Evolutionary conservation across 2,113 vertebrate genomes (phyloP), one percentile per base, ranked within the genome.

Genomic region (Craseonycteris thonglongyai): DNA sequence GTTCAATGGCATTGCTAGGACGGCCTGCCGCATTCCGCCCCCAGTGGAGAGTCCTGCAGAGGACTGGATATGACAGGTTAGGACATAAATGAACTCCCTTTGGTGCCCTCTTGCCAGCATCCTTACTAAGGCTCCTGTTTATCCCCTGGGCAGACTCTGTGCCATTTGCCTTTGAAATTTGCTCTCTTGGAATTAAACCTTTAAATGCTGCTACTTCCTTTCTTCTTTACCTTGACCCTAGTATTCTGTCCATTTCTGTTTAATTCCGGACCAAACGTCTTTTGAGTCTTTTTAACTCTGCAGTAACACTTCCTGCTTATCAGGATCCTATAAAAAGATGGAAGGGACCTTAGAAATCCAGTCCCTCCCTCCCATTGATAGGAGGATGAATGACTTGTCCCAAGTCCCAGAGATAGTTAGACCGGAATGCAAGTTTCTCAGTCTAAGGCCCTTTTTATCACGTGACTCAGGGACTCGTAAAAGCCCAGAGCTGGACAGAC

Each of bases 181-280:
- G 30, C 38, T 74, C 2, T 81, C 76, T 69, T 90, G 28, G 59
- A 68, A 88, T 91, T 81, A 86, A 96, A 61, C n/a, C 45, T 95
- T 72, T 76, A 69, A 88, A 30, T 71, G 19, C n/a, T 66, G 22
- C n/a, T 95, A 58, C 51, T 11, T 79, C 61, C 66, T 91, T 78
- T 35, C 93, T 58, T 47, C 49, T 72, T 75, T 93, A 45, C 75
- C 47, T 90, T 61, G 33, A 71, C 18, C 45, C 61, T 4, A 54
- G 14, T 94, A 61, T 83, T 83, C 76, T 95, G 33, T 59, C 56
- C 35, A 5, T 63, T 95, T 94, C 68, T 92, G 49, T 87, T 93
- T 65, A 58, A 59, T 90, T 80, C 42, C 69, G n/a, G 54, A 54
- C 75, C 40, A 42, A 90, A 40, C 38, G 45, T 66, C n/a, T 72